Percentiles rank a stretch among this genome's conserved stretches.
These are phyloP conservation scores for Gasterosteus aculeatus DNA, from an alignment of 2,113 vertebrate genomes.

Conservation along the genomic window DNA sequence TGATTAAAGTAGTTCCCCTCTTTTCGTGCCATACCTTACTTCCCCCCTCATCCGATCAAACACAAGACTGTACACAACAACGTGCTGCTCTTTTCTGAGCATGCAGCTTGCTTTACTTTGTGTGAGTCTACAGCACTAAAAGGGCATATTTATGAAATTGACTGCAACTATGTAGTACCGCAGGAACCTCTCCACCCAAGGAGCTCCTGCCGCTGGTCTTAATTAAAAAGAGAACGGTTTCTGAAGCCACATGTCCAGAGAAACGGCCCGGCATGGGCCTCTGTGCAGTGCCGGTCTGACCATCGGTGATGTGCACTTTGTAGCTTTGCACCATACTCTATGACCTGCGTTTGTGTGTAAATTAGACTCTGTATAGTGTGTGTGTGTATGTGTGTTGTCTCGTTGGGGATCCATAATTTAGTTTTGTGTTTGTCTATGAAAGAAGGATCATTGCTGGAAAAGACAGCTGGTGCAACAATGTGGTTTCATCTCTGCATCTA, in stretches of 20 bases:
- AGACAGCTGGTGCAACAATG: background rate
- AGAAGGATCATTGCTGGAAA: background rate
- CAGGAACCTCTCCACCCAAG: background rate
- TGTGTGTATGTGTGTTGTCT: conserved; percentile 5
- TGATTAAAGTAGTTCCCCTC: background rate
- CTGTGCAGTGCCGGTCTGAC: background rate
- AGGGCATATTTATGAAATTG: background rate
- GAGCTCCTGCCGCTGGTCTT: background rate
- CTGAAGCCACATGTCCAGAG: background rate
- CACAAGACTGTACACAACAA: background rate
- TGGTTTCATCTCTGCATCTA: background rate
- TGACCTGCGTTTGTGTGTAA: conserved; percentile 1
- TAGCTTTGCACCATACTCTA: background rate
- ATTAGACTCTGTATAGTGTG: background rate
- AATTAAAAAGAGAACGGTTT: background rate
- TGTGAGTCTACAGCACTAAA: background rate
- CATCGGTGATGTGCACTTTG: background rate
- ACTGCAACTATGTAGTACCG: background rate
- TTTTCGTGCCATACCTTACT: background rate
- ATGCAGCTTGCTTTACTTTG: background rate
- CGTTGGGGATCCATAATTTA: background rate
- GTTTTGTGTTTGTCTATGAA: background rate
- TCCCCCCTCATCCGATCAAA: background rate
- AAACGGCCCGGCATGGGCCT: background rate
- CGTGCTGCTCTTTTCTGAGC: background rate